phyloP scores from a whole-genome alignment of 2,113 vertebrate species.

The Megaptera novaeangliae region DNA sequence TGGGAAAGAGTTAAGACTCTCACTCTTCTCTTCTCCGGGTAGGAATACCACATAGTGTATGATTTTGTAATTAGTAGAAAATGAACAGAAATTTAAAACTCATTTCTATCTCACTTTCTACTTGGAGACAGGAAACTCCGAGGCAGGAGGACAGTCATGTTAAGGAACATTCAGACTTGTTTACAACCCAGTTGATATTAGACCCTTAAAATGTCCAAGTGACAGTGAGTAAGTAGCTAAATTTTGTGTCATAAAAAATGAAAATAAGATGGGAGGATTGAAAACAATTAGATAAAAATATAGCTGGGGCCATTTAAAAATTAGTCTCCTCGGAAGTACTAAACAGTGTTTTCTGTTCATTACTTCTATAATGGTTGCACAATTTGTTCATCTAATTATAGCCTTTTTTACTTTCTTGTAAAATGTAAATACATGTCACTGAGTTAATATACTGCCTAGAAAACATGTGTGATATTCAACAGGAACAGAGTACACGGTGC shows the following conservation, averaged over 20 bases:
- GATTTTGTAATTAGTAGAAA: constrained; percentile 1
- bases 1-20: background rate
- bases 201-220: constrained; percentile 69
- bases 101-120: background rate
- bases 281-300: constrained; percentile 69
- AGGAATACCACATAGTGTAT: background rate
- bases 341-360: background rate
- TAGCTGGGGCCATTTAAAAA: constrained; percentile 22
- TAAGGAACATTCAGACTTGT: constrained; percentile 42
- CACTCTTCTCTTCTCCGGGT: background rate
- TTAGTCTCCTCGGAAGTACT: background rate
- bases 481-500: background rate
- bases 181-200: constrained; percentile 68
- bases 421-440: background rate
- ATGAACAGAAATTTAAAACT: background rate
- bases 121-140: background rate
- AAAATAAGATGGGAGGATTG: constrained; percentile 50
- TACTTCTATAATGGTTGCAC: background rate
- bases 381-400: background rate
- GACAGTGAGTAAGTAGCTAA: constrained; percentile 61
- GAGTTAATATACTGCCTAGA: background rate
- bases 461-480: background rate
- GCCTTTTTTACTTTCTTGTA: background rate
- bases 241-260: constrained; percentile 59
- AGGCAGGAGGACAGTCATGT: background rate